phyloP scores from a whole-genome alignment of 53 echinoderm and acorn worm genomes.

The Henricia sp. region DNA sequence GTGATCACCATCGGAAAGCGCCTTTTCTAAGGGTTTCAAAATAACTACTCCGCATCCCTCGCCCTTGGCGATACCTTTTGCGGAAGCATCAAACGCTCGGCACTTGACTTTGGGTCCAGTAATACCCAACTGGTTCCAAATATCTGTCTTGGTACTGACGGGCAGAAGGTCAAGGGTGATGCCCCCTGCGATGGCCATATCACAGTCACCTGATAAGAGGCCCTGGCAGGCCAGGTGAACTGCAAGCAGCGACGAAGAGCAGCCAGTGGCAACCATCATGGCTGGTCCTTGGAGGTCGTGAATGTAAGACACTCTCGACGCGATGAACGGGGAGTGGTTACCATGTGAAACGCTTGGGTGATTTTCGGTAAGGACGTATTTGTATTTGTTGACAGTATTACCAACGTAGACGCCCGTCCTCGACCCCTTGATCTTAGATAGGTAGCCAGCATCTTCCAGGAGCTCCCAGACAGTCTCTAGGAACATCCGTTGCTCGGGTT shows the following conservation, averaged over 20 bases:
- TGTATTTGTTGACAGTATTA: constrained; percentile 39
- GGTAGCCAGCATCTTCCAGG: constrained; percentile 35
- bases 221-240: constrained; percentile 35
- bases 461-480: constrained; percentile 19
- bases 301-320: constrained; percentile 24
- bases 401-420: constrained; percentile 35
- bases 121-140: constrained; percentile 35
- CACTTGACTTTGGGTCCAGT: constrained; percentile 35
- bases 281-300: constrained; percentile 42
- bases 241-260: constrained; percentile 26
- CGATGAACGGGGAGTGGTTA: constrained; percentile 30
- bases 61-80: constrained; percentile 29
- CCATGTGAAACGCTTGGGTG: constrained; percentile 40
- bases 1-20: constrained; percentile 4
- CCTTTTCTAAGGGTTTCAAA: constrained; percentile 20
- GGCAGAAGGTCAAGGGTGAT: constrained; percentile 32
- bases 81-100: constrained; percentile 25
- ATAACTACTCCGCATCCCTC: constrained; percentile 37
- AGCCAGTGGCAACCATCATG: constrained; percentile 38
- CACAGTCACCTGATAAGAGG: constrained; percentile 28
- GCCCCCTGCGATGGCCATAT: constrained; percentile 37
- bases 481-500: constrained; percentile 29
- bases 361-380: constrained; percentile 33
- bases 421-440: constrained; percentile 27
- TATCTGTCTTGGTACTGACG: constrained; percentile 34